Percentiles rank a stretch among this genome's conserved stretches.
Evolutionary conservation across 2,113 vertebrate species (phyloP).

Genomic region (Nettapus auritus): DNA sequence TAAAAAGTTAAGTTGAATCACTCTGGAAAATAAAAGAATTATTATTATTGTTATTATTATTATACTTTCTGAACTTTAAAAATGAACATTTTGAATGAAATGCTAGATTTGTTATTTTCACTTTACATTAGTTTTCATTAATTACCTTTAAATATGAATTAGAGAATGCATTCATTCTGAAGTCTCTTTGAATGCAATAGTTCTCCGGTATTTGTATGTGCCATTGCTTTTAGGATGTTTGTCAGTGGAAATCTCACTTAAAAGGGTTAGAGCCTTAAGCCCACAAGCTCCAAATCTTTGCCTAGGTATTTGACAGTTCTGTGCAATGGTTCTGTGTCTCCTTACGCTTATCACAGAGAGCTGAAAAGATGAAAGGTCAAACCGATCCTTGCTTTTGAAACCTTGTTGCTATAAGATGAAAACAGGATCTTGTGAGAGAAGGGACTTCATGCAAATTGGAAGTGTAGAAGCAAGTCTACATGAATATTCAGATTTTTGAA

Average conservation of each 20-base stretch:
- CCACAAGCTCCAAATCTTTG: not conserved
- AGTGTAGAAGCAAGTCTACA: not conserved
- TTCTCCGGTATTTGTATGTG: not conserved
- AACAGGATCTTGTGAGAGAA: not conserved
- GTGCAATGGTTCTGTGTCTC: not conserved
- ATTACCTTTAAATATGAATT: not conserved
- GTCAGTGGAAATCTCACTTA: not conserved
- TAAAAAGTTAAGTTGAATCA: not conserved
- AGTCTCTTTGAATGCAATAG: not conserved
- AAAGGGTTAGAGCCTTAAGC: not conserved
- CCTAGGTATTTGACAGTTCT: not conserved
- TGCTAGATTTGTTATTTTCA: not conserved
- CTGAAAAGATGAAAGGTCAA: not conserved
- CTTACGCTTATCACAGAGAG: accelerated
- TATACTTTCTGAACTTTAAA: not conserved
- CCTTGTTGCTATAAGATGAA: not conserved
- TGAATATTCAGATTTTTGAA: not conserved
- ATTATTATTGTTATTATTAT: not conserved
- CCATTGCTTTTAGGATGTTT: not conserved
- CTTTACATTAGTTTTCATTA: not conserved
- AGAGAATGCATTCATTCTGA: not conserved
- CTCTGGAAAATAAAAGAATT: not conserved
- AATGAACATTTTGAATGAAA: not conserved
- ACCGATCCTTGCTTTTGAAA: not conserved
- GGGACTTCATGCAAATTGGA: not conserved